A percentile compares a stretch with the other conserved stretches of the same genome.
Evolutionary conservation across 1,140 invertebrate species (phyloP).

Genomic region (Anastrepha obliqua): DNA sequence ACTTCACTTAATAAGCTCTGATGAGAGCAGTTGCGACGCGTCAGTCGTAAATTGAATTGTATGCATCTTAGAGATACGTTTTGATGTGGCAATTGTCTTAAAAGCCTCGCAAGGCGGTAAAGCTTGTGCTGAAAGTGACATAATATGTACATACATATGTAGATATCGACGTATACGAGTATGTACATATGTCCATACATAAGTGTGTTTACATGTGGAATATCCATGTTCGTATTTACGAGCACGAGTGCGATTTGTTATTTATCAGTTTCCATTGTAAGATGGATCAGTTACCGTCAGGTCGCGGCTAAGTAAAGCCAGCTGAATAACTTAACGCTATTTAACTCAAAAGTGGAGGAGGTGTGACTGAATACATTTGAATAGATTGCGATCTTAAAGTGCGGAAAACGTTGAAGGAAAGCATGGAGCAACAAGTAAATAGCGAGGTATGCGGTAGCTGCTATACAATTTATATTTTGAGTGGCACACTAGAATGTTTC

Average conservation of each 20-base stretch:
- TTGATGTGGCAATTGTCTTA: constrained; percentile 22
- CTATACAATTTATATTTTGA: neutral
- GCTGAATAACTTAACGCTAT: constrained; percentile 32
- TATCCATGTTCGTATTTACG: neutral
- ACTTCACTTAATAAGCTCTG: neutral
- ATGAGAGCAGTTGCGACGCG: neutral
- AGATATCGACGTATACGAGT: neutral
- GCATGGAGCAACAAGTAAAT: constrained; percentile 19
- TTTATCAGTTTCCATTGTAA: constrained; percentile 31
- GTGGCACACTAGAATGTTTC: constrained; percentile 9
- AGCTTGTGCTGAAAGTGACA: neutral
- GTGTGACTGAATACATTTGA: neutral
- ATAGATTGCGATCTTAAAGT: neutral
- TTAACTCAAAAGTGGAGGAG: neutral
- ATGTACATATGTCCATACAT: neutral
- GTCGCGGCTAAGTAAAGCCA: constrained; percentile 11
- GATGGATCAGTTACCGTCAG: constrained; percentile 24
- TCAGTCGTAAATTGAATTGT: constrained; percentile 32
- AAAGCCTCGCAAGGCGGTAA: neutral
- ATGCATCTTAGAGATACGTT: neutral
- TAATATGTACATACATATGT: neutral
- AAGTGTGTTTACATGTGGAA: neutral
- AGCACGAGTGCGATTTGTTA: neutral
- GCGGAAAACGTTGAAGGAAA: neutral
- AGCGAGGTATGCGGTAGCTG: neutral